Conservation (phyloP, 1,140 invertebrate genomes). For the Atopsyche davidsoni region DNA sequence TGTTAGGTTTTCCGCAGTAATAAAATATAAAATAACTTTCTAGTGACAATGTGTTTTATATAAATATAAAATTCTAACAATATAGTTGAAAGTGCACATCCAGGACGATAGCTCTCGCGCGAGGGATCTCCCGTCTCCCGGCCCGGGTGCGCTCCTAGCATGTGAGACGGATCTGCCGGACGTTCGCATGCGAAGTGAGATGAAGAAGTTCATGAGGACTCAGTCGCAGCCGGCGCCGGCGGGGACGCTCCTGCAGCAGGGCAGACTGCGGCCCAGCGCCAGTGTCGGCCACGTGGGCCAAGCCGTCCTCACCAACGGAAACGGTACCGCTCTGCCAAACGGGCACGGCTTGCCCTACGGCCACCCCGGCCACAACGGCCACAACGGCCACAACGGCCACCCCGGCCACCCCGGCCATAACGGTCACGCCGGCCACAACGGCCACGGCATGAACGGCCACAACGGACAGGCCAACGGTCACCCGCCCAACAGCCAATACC, state of each 20-base stretch:
- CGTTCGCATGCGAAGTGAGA: constrained; percentile 18
- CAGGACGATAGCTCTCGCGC: no score
- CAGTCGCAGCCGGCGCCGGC: constrained; percentile 22
- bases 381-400: constrained; percentile 15
- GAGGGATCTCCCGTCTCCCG: no score
- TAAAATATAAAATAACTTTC: no score
- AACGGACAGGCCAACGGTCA: not conserved
- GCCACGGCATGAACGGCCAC: constrained; percentile 14
- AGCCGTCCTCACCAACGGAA: constrained; percentile 10
- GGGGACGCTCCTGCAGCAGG: constrained; percentile 6
- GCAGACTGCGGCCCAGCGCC: constrained; percentile 18
- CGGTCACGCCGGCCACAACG: constrained; percentile 2
- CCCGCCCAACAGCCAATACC: constrained; percentile 6
- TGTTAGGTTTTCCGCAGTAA: no score
- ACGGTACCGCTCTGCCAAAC: constrained; percentile 6
- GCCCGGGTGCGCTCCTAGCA: no score
- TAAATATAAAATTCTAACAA: no score
- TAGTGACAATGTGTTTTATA: no score
- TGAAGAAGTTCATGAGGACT: constrained; percentile 26
- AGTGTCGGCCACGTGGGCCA: constrained; percentile 11
- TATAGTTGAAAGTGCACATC: no score
- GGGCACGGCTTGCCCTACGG: constrained; percentile 8
- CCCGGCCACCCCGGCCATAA: constrained; percentile 8
- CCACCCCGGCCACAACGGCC: constrained; percentile 8
- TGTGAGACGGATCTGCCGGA: no score